These are phyloP conservation scores for Vireo griseus DNA, from an alignment of 2,797 vertebrate genomes.

Conservation along the genomic window DNA sequence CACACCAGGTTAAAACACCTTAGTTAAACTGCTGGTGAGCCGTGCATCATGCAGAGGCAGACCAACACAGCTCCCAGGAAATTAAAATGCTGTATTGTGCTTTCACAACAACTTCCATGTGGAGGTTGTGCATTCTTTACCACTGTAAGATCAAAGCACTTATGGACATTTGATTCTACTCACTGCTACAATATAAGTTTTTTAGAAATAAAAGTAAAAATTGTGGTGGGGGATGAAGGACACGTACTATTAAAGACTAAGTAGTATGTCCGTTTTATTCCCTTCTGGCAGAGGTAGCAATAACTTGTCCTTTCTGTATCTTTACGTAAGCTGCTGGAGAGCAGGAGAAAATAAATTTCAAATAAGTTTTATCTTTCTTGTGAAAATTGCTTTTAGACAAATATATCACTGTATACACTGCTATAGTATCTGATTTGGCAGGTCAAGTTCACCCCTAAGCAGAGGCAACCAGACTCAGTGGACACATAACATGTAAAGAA, in stretches of 20 bases:
- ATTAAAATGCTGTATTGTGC: not conserved
- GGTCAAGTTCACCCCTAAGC: not conserved
- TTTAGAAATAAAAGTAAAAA: not conserved
- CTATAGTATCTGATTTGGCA: not conserved
- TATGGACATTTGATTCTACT: not conserved
- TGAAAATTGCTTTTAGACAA: not conserved
- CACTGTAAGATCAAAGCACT: not conserved
- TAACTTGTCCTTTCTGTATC: not conserved
- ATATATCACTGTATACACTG: not conserved
- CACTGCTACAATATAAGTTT: not conserved
- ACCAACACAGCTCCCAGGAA: not conserved
- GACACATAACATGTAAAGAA: not conserved
- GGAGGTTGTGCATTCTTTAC: not conserved
- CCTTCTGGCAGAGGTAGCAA: not conserved
- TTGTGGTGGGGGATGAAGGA: not conserved
- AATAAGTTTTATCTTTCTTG: not conserved
- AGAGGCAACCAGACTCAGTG: not conserved
- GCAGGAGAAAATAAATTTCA: not conserved
- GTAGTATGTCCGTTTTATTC: not conserved
- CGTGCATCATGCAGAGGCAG: accelerated
- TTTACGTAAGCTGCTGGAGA: not conserved
- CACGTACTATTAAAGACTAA: not conserved
- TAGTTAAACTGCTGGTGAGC: not conserved
- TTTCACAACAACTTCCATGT: not conserved
- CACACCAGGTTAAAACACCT: not conserved